These are phyloP conservation scores for Trichopria drosophilae DNA, from an alignment of 2,888 invertebrate genomes.

Conservation along the genomic window DNA sequence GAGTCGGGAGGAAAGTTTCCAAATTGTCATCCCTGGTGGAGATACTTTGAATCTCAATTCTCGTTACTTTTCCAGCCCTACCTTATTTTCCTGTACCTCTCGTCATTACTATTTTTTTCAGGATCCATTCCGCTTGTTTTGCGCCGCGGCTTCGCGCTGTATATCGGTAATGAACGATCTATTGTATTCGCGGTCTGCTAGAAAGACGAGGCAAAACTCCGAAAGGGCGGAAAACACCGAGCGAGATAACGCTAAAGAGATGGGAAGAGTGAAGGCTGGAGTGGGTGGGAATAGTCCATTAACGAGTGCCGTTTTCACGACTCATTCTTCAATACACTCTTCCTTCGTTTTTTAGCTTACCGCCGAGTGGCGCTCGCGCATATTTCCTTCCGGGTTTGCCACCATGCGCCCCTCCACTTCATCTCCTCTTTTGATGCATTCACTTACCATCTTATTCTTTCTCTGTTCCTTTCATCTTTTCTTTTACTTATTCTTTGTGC, in stretches of 20 bases:
- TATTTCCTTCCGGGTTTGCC: no score
- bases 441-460: constrained; percentile 22
- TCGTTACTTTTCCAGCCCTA: constrained; percentile 4
- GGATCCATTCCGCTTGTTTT: constrained; percentile 35
- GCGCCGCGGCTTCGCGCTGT: constrained; percentile 29
- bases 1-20: constrained; percentile 12
- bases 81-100: constrained; percentile 10
- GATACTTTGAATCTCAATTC: neutral
- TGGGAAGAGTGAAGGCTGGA: constrained; percentile 17
- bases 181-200: constrained; percentile 46
- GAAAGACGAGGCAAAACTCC: constrained; percentile 22
- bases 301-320: constrained; percentile 53
- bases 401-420: no score
- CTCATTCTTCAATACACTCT: constrained; percentile 32
- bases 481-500: constrained; percentile 18
- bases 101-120: constrained; percentile 45
- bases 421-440: no score
- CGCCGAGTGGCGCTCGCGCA: no score
- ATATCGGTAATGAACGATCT: constrained; percentile 56
- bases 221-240: constrained; percentile 10
- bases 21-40: constrained; percentile 14
- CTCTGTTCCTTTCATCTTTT: constrained; percentile 14
- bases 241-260: constrained; percentile 20
- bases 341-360: no score
- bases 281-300: constrained; percentile 45